Evolutionary conservation across 1,140 invertebrate genomes (phyloP), one percentile per base, ranked within the genome.

Genomic region (Tetragonula clypearis): DNA sequence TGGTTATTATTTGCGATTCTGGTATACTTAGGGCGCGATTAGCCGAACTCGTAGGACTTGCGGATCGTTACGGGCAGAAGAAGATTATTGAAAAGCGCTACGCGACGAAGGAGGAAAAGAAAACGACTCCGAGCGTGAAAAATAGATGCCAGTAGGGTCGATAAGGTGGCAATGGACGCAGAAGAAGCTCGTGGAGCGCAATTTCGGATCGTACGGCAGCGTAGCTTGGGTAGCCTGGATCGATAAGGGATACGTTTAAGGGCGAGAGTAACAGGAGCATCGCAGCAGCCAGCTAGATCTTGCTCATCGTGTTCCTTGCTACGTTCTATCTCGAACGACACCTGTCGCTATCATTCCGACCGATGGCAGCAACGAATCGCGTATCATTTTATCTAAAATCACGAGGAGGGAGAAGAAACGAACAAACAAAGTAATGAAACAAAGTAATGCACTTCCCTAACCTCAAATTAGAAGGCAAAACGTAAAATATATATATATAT

Each of bases 201-300:
- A 80, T 81, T 85, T 85, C 79, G 69, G 62, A 73, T 75, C 11
- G 79, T 56, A 74, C 60, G 78, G 30, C 9, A 55, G 12, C 30
- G 68, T 66, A 21, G 71, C 69, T 19, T 53, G 77, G 3, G 35
- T 30, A 30, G 35, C 9, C 35, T 55, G 30, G 79, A 85, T 85
- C 84, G 84, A 85, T 85, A 85, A 85, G 78, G 84, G 69, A 74
- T 73, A 81, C 55, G 71, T 60, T 79, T 73, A 74, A 65, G 53
- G 69, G 71, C 49, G n/a, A 76, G 82, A 74, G 56, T 62, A 35
- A 76, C 66, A 65, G 53, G 62, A 84, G 75, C 65, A 58, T 58
- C 56, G 30, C 74, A 60, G 75, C 74, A 49, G 49, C 65, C 62
- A 23, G 11, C 5, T 71, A 75, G 30, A 60, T 53, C 30, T 41